Conservation (phyloP, 37 sponge, comb jelly and placozoan genomes). For the Spongilla lacustris region DNA sequence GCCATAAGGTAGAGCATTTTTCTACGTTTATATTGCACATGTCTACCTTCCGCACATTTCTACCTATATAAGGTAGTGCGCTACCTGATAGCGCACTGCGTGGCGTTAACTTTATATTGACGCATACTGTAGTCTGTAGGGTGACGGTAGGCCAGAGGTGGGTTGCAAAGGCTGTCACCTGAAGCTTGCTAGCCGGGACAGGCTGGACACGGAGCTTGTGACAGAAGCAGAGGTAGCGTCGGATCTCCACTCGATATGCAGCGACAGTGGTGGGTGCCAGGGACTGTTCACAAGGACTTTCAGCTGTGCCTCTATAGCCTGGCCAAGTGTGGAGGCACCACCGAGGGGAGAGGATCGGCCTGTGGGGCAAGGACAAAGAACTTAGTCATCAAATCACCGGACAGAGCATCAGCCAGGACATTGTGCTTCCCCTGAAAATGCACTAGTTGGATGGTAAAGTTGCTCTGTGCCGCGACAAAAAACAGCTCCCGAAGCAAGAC, state of each 20-base stretch:
- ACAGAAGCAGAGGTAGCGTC: constrained; percentile 17
- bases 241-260: constrained; percentile 20
- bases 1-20: no score
- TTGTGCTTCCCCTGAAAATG: constrained; percentile 20
- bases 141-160: constrained; percentile 2
- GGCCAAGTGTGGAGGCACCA: constrained; percentile 10
- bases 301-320: no score
- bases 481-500: constrained; percentile 4
- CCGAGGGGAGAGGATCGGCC: no score
- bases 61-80: no score
- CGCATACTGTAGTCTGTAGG: constrained; percentile 3
- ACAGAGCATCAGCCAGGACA: constrained; percentile 42
- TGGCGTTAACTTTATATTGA: no score
- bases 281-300: not conserved
- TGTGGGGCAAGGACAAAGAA: no score
- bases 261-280: constrained; percentile 20
- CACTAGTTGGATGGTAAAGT: constrained; percentile 11
- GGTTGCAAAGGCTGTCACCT: constrained; percentile 12
- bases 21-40: no score
- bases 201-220: constrained; percentile 5
- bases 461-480: constrained; percentile 9
- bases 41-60: no score
- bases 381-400: not conserved
- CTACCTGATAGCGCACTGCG: no score
- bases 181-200: constrained; percentile 12